phyloP scores from a whole-genome alignment of 2,797 vertebrate species.

The Momotus momota region DNA sequence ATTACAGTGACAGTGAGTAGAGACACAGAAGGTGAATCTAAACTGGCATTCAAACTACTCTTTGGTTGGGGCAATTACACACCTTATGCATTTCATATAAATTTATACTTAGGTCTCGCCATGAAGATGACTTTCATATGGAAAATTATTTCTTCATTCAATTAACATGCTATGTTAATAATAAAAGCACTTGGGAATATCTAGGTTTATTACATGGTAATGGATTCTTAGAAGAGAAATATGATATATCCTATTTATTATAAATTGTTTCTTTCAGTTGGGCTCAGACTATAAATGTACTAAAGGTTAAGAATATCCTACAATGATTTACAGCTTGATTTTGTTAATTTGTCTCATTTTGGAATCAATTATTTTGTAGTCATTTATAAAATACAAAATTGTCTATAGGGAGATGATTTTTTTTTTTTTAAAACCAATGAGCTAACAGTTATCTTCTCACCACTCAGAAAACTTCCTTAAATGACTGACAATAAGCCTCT shows the following conservation, averaged over 20 bases:
- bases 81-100: neutral
- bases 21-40: neutral
- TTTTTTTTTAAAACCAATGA: neutral
- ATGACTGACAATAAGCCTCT: neutral
- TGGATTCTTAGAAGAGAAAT: conserved; percentile 15
- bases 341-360: neutral
- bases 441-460: neutral
- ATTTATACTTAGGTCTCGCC: neutral
- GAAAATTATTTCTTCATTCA: conserved; percentile 46
- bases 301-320: neutral
- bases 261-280: neutral
- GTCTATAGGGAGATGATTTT: neutral
- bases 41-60: neutral
- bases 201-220: conserved; percentile 25
- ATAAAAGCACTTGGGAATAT: conserved; percentile 18
- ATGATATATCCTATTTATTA: neutral
- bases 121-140: conserved; percentile 14
- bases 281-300: neutral
- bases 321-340: neutral
- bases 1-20: neutral
- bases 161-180: conserved; percentile 32
- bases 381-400: neutral
- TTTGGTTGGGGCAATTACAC: neutral
- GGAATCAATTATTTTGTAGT: neutral
- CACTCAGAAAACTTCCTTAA: neutral